Evolutionary conservation across 2,113 vertebrate species (phyloP).

Genomic region (Triplophysa rosa): DNA sequence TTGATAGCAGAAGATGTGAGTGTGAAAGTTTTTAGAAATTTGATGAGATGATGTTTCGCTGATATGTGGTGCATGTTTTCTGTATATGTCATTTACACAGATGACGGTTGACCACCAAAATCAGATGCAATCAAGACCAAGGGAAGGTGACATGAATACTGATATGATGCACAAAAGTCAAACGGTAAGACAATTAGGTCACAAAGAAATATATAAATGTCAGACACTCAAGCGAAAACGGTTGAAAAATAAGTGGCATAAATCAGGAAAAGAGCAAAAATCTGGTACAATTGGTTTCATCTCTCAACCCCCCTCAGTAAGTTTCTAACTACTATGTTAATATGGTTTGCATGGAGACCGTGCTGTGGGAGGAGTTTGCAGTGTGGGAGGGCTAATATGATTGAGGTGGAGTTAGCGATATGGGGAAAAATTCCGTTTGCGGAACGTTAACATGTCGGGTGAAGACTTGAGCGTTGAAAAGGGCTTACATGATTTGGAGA

Average conservation of each 20-base stretch:
- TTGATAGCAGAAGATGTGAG: not conserved
- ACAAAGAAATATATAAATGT: not conserved
- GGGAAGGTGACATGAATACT: constrained; percentile 12
- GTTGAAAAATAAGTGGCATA: not conserved
- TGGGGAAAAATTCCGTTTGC: not conserved
- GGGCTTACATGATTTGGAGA: not conserved
- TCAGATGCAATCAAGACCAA: not conserved
- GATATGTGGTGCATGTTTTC: not conserved
- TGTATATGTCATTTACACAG: not conserved
- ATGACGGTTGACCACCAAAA: constrained; percentile 5
- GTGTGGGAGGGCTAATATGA: not conserved
- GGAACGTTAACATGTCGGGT: too few species aligned
- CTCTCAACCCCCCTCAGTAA: not conserved
- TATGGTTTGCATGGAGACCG: not conserved
- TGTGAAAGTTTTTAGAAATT: not conserved
- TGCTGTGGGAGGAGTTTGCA: not conserved
- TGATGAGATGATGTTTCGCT: not conserved
- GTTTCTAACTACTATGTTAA: not conserved
- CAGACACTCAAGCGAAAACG: constrained; percentile 10
- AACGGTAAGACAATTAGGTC: not conserved
- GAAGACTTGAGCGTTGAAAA: too few species aligned
- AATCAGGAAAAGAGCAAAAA: too few species aligned
- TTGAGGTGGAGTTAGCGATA: not conserved
- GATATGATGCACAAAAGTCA: constrained; percentile 30
- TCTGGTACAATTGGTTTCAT: too few species aligned